Evolutionary conservation across 2,113 vertebrate genomes (phyloP).

Genomic region (Illadopsis cleaveri): DNA sequence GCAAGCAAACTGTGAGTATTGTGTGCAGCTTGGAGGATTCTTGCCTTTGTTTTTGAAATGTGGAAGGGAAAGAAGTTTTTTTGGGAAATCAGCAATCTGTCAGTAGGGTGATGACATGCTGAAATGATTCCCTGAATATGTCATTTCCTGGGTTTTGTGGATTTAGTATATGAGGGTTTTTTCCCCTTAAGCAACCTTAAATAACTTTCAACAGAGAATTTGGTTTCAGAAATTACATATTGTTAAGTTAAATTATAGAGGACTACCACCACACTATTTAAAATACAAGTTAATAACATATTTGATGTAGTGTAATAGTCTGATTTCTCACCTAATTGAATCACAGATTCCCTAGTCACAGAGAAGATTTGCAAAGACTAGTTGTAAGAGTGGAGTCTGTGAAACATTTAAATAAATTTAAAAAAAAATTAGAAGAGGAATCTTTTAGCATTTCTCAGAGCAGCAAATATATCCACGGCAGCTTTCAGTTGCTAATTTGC

Average conservation of each 20-base stretch:
- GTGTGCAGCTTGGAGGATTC: not conserved
- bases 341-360: not conserved
- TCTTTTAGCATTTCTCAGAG: not conserved
- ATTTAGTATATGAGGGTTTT: not conserved
- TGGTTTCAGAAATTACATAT: not conserved
- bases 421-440: not conserved
- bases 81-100: not conserved
- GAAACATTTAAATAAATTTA: not conserved
- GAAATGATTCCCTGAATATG: not conserved
- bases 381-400: not conserved
- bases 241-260: not conserved
- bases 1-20: not conserved
- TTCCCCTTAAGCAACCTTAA: not conserved
- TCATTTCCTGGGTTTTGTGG: constrained; percentile 4
- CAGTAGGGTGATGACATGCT: not conserved
- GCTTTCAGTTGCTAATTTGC: not conserved
- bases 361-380: not conserved
- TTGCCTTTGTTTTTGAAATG: not conserved
- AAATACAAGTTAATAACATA: not conserved
- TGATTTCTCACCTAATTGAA: not conserved
- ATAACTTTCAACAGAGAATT: not conserved
- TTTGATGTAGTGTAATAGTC: not conserved
- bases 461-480: not conserved
- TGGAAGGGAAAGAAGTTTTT: not conserved
- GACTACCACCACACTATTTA: not conserved